These are phyloP conservation scores for Alloplasta piceator DNA, from an alignment of 2,888 invertebrate genomes.

Conservation along the genomic window DNA sequence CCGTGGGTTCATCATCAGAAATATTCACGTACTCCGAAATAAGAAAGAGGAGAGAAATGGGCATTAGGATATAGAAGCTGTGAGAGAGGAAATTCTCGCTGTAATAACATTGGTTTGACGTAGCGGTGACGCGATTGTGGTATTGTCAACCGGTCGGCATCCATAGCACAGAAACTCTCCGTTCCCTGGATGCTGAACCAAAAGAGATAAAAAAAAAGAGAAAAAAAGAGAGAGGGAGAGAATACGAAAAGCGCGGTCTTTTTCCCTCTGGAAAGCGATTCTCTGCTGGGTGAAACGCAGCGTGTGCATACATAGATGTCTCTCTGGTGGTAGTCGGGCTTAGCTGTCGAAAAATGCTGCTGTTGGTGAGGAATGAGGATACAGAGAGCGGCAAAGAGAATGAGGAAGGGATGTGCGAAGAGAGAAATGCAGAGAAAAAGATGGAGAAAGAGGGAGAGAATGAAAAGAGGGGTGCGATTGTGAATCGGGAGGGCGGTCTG, in stretches of 20 bases:
- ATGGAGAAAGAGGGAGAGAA: constrained; percentile 42
- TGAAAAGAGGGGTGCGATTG: constrained; percentile 67
- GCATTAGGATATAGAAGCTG: constrained; percentile 37
- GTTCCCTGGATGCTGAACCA: constrained; percentile 23
- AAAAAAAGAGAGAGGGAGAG: constrained; percentile 56
- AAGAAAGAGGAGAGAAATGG: constrained; percentile 58
- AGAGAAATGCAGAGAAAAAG: constrained; percentile 14
- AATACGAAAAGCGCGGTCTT: constrained; percentile 48
- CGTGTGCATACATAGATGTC: constrained; percentile 24
- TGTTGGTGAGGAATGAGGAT: constrained; percentile 35
- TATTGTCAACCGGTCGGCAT: constrained; percentile 79
- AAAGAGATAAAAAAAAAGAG: constrained; percentile 43
- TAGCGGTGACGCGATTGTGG: constrained; percentile 73
- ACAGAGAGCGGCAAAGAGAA: constrained; percentile 16
- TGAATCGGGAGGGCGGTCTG: constrained; percentile 60
- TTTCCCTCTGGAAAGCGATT: constrained; percentile 53
- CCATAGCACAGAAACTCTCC: constrained; percentile 29
- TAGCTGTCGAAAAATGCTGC: constrained; percentile 53
- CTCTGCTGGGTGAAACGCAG: constrained; percentile 12
- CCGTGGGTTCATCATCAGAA: constrained; percentile 13
- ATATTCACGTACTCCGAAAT: constrained; percentile 2
- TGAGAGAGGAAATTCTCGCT: constrained; percentile 78
- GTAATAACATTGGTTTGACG: constrained; percentile 78
- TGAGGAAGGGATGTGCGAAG: constrained; percentile 46
- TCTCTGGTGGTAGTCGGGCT: constrained; percentile 57